These are phyloP conservation scores for Drosophila nebulosa DNA, from an alignment of 1,140 invertebrate genomes.

Conservation along the genomic window DNA sequence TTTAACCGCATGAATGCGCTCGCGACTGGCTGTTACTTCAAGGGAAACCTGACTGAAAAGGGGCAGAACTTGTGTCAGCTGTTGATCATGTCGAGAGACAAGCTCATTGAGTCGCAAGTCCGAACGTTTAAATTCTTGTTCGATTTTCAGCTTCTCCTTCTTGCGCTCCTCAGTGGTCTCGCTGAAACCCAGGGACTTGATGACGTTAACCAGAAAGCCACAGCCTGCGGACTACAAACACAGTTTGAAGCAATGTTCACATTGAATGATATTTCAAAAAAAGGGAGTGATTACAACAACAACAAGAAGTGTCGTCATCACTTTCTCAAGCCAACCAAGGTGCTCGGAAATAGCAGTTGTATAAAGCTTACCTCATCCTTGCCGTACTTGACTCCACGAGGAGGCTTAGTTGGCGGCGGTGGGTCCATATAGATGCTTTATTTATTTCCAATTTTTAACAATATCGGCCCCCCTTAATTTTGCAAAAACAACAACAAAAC, in stretches of 20 bases:
- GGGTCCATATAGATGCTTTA: slow-evolving; percentile 50
- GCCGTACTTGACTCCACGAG: slow-evolving; percentile 89
- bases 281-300: slow-evolving; percentile 52
- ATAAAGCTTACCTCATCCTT: slow-evolving; percentile 88
- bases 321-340: not conserved
- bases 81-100: slow-evolving; percentile 92
- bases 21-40: slow-evolving; percentile 84
- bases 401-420: slow-evolving; percentile 88
- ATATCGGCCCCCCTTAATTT: not conserved
- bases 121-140: slow-evolving; percentile 95
- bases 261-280: slow-evolving; percentile 38
- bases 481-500: not conserved
- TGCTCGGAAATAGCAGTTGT: not conserved
- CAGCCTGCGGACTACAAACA: slow-evolving; percentile 59
- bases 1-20: slow-evolving; percentile 91
- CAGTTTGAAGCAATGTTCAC: not conserved
- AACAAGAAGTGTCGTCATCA: slow-evolving; percentile 59
- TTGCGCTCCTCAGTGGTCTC: slow-evolving; percentile 97
- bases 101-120: slow-evolving; percentile 93
- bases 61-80: slow-evolving; percentile 89
- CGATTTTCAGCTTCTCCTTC: slow-evolving; percentile 95
- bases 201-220: slow-evolving; percentile 92
- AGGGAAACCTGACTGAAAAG: slow-evolving; percentile 79
- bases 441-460: not conserved
- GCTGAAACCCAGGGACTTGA: slow-evolving; percentile 93